A percentile compares a stretch with the other conserved stretches of the same genome.
Evolutionary conservation across 2,797 vertebrate species (phyloP).

Genomic region (Micropoecilia bifurca): DNA sequence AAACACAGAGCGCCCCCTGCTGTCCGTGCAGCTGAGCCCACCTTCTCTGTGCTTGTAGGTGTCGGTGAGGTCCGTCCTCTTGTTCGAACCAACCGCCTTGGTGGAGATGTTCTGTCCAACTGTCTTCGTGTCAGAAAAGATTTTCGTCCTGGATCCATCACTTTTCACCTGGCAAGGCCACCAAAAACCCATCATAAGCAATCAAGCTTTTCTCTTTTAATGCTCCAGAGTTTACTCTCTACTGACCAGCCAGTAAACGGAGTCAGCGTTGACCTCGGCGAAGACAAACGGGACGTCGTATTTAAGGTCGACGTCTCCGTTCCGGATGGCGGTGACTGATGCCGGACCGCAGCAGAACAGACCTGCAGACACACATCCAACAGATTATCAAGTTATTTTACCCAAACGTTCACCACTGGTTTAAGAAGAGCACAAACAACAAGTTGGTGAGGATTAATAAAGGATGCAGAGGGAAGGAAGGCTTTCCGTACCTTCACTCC

Average conservation of each 20-base stretch:
- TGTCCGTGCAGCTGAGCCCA: slow-evolving; percentile 51
- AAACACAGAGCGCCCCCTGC: background rate
- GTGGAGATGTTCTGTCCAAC: slow-evolving; percentile 88
- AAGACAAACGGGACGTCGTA: slow-evolving; percentile 86
- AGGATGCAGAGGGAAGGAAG: background rate
- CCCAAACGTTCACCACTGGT: no score
- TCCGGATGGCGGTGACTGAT: slow-evolving; percentile 83
- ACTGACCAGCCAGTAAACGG: slow-evolving; percentile 81
- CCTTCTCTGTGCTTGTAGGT: slow-evolving; percentile 90
- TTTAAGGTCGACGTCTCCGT: slow-evolving; percentile 74
- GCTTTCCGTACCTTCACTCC: slow-evolving; percentile 79
- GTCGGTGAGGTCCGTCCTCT: slow-evolving; percentile 82
- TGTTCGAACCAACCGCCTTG: slow-evolving; percentile 82
- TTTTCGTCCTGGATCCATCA: slow-evolving; percentile 67
- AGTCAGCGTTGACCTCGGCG: slow-evolving; percentile 85
- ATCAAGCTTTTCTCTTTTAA: no score
- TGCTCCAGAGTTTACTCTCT: background rate
- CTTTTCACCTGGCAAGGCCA: slow-evolving; percentile 47
- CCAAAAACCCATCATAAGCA: background rate
- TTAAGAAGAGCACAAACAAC: no score
- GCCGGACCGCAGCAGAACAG: slow-evolving; percentile 77
- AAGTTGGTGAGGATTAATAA: no score
- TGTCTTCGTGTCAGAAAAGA: slow-evolving; percentile 56
- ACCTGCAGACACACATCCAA: slow-evolving; percentile 39
- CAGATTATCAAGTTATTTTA: no score